These are phyloP conservation scores for Eristalinus aeneus DNA, from an alignment of 2,888 invertebrate species.

Conservation along the genomic window DNA sequence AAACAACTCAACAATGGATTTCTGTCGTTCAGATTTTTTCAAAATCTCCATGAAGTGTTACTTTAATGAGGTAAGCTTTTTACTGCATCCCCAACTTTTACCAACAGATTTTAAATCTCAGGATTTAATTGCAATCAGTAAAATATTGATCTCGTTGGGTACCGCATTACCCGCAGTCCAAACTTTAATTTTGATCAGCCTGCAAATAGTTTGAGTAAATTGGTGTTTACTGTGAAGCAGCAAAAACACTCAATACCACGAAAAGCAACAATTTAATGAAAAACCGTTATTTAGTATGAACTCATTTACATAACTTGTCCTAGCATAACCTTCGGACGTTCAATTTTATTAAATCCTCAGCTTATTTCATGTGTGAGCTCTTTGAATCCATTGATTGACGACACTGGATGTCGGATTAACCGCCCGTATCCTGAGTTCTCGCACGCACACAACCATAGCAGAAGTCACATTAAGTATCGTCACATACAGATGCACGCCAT, in stretches of 20 bases:
- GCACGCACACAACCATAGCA: background rate
- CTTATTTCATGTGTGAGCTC: background rate
- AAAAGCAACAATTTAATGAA: background rate
- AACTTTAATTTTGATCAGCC: too few relatives aligned
- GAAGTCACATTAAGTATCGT: constrained; percentile 37
- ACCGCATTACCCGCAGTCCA: too few relatives aligned
- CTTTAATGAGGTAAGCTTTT: too few relatives aligned
- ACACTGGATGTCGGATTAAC: constrained; percentile 13
- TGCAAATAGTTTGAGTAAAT: too few relatives aligned
- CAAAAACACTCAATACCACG: background rate
- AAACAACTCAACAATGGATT: too few relatives aligned
- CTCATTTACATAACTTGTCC: background rate
- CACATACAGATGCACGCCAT: constrained; percentile 27
- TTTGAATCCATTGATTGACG: constrained; percentile 3
- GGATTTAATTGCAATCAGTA: too few relatives aligned
- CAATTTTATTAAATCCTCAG: background rate
- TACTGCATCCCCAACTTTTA: too few relatives aligned
- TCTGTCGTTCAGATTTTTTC: too few relatives aligned
- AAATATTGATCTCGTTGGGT: too few relatives aligned
- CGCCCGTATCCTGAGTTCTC: background rate
- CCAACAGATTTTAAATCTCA: too few relatives aligned
- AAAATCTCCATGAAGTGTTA: too few relatives aligned
- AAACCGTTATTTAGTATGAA: background rate
- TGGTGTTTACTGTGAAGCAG: too few relatives aligned
- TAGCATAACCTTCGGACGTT: background rate